Evolutionary conservation across 2,113 vertebrate genomes (phyloP).

Genomic region (Plecturocebus donacophilus): DNA sequence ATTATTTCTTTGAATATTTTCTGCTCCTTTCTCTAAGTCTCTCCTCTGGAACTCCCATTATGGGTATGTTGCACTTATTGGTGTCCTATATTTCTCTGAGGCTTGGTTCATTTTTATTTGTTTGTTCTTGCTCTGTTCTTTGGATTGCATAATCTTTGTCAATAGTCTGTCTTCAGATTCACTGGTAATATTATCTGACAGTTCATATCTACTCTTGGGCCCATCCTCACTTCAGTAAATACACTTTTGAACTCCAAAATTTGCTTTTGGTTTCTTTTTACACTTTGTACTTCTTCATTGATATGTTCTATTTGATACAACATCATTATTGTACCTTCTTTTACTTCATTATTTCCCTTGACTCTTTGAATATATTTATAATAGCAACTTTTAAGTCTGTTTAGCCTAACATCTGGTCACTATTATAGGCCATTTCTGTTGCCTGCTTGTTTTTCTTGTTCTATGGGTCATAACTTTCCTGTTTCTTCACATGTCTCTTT

Average conservation of each 20-base stretch:
- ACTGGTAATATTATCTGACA: not conserved
- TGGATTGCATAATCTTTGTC: not conserved
- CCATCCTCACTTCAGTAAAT: not conserved
- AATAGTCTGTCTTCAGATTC: not conserved
- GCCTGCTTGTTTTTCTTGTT: not conserved
- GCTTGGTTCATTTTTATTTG: not conserved
- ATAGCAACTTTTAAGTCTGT: not conserved
- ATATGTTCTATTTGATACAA: not conserved
- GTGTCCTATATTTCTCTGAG: not conserved
- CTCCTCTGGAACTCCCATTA: not conserved
- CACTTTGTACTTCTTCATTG: not conserved
- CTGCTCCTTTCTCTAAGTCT: not conserved
- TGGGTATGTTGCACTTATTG: not conserved
- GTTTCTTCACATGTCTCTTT: not conserved
- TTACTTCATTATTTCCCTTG: not conserved
- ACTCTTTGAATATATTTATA: not conserved
- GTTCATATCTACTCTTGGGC: not conserved
- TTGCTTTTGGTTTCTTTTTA: not conserved
- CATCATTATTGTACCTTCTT: not conserved
- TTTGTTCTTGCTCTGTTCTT: not conserved
- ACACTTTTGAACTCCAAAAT: not conserved
- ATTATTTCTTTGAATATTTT: not conserved
- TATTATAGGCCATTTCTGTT: not conserved
- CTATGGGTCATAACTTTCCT: not conserved
- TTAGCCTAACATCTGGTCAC: not conserved